Conservation (phyloP, 2,797 vertebrate species). For the Enteromius unitaeniatus region DNA sequence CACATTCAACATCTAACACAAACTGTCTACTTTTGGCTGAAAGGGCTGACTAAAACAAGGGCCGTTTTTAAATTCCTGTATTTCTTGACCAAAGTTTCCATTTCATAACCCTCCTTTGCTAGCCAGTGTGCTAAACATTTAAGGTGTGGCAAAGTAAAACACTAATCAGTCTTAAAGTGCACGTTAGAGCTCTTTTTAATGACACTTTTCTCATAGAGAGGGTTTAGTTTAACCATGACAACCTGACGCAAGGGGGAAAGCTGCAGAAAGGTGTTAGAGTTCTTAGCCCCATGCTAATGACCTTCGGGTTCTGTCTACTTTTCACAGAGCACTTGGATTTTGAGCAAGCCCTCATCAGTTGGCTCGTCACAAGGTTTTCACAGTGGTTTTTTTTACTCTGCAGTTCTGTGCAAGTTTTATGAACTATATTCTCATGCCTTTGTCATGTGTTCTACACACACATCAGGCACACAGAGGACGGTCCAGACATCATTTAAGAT, state of each 20-base stretch:
- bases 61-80: neutral
- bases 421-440: neutral
- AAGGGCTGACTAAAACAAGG: neutral
- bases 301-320: slow-evolving; percentile 72
- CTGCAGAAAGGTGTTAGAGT: slow-evolving; percentile 67
- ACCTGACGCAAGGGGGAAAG: slow-evolving; percentile 38
- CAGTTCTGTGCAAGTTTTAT: slow-evolving; percentile 16
- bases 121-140: neutral
- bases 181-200: neutral
- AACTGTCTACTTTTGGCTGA: slow-evolving; percentile 36
- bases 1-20: slow-evolving; percentile 46
- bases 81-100: neutral
- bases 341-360: slow-evolving; percentile 36
- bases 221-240: slow-evolving; percentile 42
- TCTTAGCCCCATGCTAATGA: slow-evolving; percentile 70
- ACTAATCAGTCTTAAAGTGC: slow-evolving; percentile 5
- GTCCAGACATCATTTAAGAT: neutral
- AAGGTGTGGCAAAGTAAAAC: slow-evolving; percentile 11
- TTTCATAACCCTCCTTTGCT: neutral
- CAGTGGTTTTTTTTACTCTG: slow-evolving; percentile 1
- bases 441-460: slow-evolving; percentile 6
- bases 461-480: neutral
- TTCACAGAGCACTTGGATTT: slow-evolving; percentile 72
- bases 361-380: neutral
- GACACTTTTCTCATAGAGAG: slow-evolving; percentile 19